phyloP scores from a whole-genome alignment of 2,888 invertebrate genomes.

The Cryptocephalus primarius region DNA sequence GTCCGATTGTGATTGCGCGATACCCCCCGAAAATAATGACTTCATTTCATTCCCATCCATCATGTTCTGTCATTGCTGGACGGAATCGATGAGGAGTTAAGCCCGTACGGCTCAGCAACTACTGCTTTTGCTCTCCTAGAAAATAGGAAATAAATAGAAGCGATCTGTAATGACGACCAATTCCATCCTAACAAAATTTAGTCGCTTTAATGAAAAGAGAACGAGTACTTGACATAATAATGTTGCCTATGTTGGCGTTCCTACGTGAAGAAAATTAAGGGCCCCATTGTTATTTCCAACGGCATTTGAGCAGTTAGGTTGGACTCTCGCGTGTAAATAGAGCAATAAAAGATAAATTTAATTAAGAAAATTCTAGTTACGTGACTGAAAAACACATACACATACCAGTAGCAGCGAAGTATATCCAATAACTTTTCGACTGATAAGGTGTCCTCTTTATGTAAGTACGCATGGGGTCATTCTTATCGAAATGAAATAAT shows the following conservation, averaged over 20 bases:
- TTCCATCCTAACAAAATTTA: no score
- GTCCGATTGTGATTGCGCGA: no score
- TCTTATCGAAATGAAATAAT: background rate
- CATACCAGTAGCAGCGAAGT: slow-evolving; percentile 15
- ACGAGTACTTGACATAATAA: no score
- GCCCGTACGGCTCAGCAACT: no score
- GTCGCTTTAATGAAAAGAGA: no score
- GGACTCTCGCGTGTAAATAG: slow-evolving; percentile 20
- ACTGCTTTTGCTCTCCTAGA: no score
- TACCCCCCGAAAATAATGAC: slow-evolving; percentile 22
- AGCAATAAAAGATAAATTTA: slow-evolving; percentile 22
- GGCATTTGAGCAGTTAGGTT: slow-evolving; percentile 7
- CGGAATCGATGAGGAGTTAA: slow-evolving; percentile 12
- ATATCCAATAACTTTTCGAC: slow-evolving; percentile 12
- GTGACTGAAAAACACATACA: slow-evolving; percentile 19
- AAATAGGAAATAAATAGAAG: no score
- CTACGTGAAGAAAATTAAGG: no score
- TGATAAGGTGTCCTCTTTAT: slow-evolving; percentile 7
- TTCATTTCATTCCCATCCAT: slow-evolving; percentile 32
- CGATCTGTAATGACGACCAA: no score
- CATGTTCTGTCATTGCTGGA: slow-evolving; percentile 27
- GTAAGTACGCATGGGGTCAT: background rate
- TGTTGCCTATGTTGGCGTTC: no score
- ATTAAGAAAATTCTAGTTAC: slow-evolving; percentile 21
- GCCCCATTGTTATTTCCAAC: background rate